Evolutionary conservation across 2,888 invertebrate genomes (phyloP).

Genomic region (Pycnomerus fuliginosus): DNA sequence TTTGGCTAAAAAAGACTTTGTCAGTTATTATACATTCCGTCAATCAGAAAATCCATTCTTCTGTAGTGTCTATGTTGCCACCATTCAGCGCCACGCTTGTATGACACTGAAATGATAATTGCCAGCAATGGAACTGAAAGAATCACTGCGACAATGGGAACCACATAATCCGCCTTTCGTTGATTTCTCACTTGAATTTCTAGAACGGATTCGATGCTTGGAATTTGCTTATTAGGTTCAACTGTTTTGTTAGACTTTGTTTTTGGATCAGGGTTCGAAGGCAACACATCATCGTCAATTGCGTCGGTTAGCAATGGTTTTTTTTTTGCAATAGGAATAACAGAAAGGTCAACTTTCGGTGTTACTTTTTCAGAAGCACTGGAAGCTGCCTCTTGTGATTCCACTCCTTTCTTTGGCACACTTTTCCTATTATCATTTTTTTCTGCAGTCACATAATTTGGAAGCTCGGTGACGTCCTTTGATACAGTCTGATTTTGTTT

Average conservation of each 20-base stretch:
- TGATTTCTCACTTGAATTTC: slow-evolving; percentile 26
- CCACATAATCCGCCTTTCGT: slow-evolving; percentile 62
- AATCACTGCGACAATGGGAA: slow-evolving; percentile 73
- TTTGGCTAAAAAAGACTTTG: slow-evolving; percentile 6
- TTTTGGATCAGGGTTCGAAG: slow-evolving; percentile 1
- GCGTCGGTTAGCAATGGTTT: slow-evolving; percentile 27
- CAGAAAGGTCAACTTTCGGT: slow-evolving; percentile 7
- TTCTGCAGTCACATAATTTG: too few species aligned
- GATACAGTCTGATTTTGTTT: too few species aligned
- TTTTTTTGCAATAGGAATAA: slow-evolving; percentile 36
- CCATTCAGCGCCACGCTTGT: slow-evolving; percentile 74
- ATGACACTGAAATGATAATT: slow-evolving; percentile 64
- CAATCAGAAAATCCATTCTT: slow-evolving; percentile 84
- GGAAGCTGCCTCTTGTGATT: slow-evolving; percentile 18
- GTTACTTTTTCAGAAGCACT: slow-evolving; percentile 1
- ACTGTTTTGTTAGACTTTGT: not conserved
- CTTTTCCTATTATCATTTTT: slow-evolving; percentile 33
- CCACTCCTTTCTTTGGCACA: slow-evolving; percentile 42
- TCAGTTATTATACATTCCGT: slow-evolving; percentile 86
- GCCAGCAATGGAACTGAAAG: slow-evolving; percentile 74
- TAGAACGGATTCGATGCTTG: slow-evolving; percentile 47
- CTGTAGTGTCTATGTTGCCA: slow-evolving; percentile 85
- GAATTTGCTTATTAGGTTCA: slow-evolving; percentile 4
- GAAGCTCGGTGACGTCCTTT: too few species aligned
- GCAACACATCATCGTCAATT: slow-evolving; percentile 20